Conservation (phyloP, 2,113 vertebrate species). For the Setophaga petechia region DNA sequence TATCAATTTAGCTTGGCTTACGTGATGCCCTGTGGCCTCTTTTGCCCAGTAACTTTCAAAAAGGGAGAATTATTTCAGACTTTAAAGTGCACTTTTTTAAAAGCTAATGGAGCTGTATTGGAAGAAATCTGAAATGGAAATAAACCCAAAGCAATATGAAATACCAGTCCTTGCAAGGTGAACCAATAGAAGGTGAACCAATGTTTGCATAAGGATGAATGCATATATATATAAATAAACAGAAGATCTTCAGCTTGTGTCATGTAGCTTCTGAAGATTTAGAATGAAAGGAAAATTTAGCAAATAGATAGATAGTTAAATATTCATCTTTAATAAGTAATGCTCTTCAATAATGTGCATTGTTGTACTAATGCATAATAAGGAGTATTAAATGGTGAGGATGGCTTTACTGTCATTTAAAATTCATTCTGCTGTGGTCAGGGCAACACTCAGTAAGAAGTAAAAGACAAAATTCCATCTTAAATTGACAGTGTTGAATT, state of each 20-base stretch:
- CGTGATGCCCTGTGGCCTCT: accelerated
- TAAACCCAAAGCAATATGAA: not conserved
- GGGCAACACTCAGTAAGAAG: not conserved
- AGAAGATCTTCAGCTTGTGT: not conserved
- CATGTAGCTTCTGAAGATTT: not conserved
- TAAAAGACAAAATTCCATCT: not conserved
- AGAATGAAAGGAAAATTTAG: not conserved
- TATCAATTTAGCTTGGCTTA: not conserved
- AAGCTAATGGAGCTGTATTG: not conserved
- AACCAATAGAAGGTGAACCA: not conserved
- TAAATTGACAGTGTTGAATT: not conserved
- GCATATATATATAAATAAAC: not conserved
- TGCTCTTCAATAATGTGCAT: not conserved
- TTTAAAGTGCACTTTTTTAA: not conserved
- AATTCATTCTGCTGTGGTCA: not conserved
- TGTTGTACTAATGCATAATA: not conserved
- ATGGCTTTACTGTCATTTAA: not conserved
- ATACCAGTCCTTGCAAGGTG: not conserved
- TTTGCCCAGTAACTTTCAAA: not conserved
- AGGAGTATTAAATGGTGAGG: not conserved
- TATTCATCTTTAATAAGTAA: not conserved
- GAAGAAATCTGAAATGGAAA: not conserved
- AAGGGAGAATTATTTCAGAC: not conserved
- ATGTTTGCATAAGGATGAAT: not conserved
- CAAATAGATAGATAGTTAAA: not conserved